Evolutionary conservation across 2,113 vertebrate species (phyloP), one percentile per base, ranked within the genome.

Genomic region (Lampris incognitus): DNA sequence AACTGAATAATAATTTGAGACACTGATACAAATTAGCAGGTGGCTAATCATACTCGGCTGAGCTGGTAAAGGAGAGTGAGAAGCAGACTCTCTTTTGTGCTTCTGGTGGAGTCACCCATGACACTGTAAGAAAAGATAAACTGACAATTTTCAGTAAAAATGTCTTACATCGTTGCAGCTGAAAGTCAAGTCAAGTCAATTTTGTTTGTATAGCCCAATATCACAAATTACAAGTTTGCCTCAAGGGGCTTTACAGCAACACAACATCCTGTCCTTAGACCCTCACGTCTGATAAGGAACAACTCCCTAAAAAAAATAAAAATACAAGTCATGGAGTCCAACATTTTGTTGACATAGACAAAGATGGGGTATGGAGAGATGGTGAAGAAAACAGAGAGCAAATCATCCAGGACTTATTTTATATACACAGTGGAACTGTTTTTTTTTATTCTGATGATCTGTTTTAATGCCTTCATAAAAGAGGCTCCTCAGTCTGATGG

Each of bases 381-480:
- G 72, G 79, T 7, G 24, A 8, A 49, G 62, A 65, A 74, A 42
- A 72, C 24, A 39, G 1, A 52, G n/a, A 49, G 59, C 13, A 48
- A 37, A 77, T 60, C 52, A 61, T 46, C 2, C 24, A 2, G 9
- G 40, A 40, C 2, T 70, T 40, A 46, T 39, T 51, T 37, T 1
- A 13, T 65, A 2, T 41, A 64, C 71, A 81, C 58, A 10, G 37
- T 73, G 74, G n/a, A 2, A 6, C 40, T 71, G 61, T 42, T 65
- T 73, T 65, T 55, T 68, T 70, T 72, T 73, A 57, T 87, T 88
- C 79, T 78, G 78, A 72, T 74, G 69, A 83, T 91, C 83, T 90
- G 78, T 85, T 83, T 74, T 84, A 81, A 72, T 84, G 66, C 0
- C 79, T 82, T 78, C 85, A 88, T 78, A 72, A 78, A 37, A 67